phyloP scores from a whole-genome alignment of 2,888 invertebrate genomes.

The Asteroscopus sphinx region DNA sequence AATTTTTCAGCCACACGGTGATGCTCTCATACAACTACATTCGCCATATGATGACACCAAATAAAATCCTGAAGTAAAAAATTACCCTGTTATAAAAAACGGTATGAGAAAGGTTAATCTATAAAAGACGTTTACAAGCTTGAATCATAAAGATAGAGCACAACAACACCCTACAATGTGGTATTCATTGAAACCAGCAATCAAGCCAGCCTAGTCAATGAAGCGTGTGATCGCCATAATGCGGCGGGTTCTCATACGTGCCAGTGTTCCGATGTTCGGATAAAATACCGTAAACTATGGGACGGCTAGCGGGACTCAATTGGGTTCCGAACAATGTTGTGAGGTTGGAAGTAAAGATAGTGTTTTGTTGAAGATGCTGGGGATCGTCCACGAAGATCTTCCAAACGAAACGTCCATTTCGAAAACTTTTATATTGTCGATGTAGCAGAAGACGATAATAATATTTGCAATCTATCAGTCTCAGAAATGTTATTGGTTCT shows the following conservation, averaged over 20 bases:
- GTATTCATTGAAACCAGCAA: conserved; percentile 22
- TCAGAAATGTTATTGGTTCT: no score
- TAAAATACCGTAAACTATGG: conserved; percentile 63
- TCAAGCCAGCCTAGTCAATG: conserved; percentile 29
- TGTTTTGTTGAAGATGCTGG: neutral
- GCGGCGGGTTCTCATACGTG: conserved; percentile 53
- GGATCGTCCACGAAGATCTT: no score
- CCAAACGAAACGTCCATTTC: no score
- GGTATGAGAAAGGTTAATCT: neutral
- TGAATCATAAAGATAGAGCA: neutral
- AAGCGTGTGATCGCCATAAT: conserved; percentile 55
- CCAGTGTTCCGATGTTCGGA: conserved; percentile 50
- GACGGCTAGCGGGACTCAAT: conserved; percentile 51
- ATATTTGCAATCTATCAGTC: no score
- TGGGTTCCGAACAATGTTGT: conserved; percentile 37
- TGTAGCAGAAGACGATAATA: no score
- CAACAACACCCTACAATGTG: conserved; percentile 6
- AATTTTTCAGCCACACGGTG: no score
- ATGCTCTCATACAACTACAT: no score
- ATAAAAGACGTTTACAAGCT: neutral
- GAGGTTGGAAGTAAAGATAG: neutral
- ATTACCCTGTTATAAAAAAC: neutral
- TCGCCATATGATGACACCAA: no score
- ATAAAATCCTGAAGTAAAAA: no score
- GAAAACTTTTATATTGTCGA: no score